These are phyloP conservation scores for Murina feae DNA, from an alignment of 2,113 vertebrate genomes.

Conservation along the genomic window DNA sequence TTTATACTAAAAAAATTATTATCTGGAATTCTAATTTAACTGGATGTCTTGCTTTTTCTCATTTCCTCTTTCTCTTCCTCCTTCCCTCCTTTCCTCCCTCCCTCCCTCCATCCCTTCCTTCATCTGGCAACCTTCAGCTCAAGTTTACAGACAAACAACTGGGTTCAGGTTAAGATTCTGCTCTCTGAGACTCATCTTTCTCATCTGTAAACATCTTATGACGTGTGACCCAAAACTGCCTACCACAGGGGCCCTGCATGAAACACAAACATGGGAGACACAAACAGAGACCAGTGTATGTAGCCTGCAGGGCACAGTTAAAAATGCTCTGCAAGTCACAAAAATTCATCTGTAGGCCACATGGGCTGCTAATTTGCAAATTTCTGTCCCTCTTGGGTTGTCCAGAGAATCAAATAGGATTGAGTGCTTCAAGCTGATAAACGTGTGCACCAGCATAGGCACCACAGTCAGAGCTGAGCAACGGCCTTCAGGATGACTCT, in stretches of 20 bases:
- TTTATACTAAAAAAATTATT: not conserved
- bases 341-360: not conserved
- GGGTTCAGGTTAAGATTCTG: not conserved
- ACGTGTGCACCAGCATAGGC: fast-evolving
- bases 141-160: not conserved
- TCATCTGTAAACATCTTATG: not conserved
- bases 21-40: not conserved
- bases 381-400: no score
- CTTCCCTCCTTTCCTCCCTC: not conserved
- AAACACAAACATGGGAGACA: not conserved
- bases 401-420: not conserved
- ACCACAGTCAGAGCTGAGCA: fast-evolving
- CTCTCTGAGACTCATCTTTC: not conserved
- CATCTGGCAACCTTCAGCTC: not conserved
- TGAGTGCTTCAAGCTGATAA: not conserved
- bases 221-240: no score
- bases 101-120: fast-evolving
- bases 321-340: not conserved
- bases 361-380: not conserved
- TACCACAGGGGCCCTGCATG: not conserved
- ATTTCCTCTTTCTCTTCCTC: no score
- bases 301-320: not conserved
- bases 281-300: not conserved
- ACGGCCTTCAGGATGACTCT: no score
- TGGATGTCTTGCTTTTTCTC: not conserved